phyloP scores from a whole-genome alignment of 2,888 invertebrate genomes.

The Carpatolechia fugitivella region DNA sequence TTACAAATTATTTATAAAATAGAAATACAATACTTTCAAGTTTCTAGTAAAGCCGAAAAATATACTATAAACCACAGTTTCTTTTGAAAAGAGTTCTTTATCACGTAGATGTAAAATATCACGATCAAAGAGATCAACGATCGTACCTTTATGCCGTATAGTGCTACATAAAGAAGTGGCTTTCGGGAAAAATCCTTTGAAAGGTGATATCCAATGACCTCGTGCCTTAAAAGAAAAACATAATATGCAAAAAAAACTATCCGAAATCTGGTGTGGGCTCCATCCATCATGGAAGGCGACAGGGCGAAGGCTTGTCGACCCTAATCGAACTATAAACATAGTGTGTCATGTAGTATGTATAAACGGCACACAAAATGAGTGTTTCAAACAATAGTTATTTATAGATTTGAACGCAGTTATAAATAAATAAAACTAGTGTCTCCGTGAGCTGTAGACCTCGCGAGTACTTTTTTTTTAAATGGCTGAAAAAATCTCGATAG shows the following conservation, averaged over 20 bases:
- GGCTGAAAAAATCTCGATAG: too few species aligned
- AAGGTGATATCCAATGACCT: slow-evolving; percentile 35
- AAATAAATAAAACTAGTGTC: too few species aligned
- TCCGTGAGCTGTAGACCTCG: too few species aligned
- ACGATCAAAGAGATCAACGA: not conserved
- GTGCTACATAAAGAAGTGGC: slow-evolving; percentile 8
- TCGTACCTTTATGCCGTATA: slow-evolving; percentile 5
- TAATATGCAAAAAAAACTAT: slow-evolving; percentile 60
- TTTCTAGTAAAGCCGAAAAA: too few species aligned
- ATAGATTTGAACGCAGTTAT: too few species aligned
- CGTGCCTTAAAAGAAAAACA: slow-evolving; percentile 42
- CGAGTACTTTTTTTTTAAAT: too few species aligned
- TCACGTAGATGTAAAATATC: not conserved
- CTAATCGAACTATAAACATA: slow-evolving; percentile 68
- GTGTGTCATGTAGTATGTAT: not conserved
- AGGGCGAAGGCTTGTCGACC: slow-evolving; percentile 71
- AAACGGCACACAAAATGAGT: not conserved
- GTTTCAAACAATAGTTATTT: too few species aligned
- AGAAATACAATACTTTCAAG: too few species aligned
- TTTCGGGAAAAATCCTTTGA: slow-evolving; percentile 17
- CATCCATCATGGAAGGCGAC: slow-evolving; percentile 70
- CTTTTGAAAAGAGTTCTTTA: not conserved
- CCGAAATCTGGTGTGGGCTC: slow-evolving; percentile 64
- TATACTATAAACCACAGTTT: not conserved
- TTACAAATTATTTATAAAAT: too few species aligned